Conservation (phyloP, 2,113 vertebrate species). For the Orthonyx spaldingii region DNA sequence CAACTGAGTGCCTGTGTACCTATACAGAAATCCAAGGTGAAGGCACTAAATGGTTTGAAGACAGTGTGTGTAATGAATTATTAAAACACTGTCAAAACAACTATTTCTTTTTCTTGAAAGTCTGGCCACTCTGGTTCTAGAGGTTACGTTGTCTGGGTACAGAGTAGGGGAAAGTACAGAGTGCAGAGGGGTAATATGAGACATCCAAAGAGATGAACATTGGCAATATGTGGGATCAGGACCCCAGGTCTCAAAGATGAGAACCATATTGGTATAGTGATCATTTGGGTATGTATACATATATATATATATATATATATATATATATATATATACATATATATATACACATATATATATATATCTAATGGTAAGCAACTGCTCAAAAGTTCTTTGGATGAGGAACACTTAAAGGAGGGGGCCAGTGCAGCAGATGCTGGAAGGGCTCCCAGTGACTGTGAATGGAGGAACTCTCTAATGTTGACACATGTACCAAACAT, state of each 20-base stretch:
- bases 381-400: neutral
- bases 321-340: no score
- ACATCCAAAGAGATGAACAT: neutral
- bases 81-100: neutral
- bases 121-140: neutral
- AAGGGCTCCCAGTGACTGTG: neutral
- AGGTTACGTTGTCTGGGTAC: neutral
- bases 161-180: neutral
- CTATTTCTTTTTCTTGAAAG: neutral
- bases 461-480: neutral
- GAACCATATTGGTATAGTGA: neutral
- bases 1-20: neutral
- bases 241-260: neutral
- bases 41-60: neutral
- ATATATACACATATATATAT: neutral
- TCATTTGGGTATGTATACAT: neutral
- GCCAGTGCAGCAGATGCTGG: neutral
- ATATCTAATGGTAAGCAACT: neutral
- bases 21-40: neutral
- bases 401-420: neutral
- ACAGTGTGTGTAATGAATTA: neutral
- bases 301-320: no score
- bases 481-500: neutral
- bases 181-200: neutral
- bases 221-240: neutral